Conservation (phyloP, 2,113 vertebrate species). For the Bolborhynchus lineola region DNA sequence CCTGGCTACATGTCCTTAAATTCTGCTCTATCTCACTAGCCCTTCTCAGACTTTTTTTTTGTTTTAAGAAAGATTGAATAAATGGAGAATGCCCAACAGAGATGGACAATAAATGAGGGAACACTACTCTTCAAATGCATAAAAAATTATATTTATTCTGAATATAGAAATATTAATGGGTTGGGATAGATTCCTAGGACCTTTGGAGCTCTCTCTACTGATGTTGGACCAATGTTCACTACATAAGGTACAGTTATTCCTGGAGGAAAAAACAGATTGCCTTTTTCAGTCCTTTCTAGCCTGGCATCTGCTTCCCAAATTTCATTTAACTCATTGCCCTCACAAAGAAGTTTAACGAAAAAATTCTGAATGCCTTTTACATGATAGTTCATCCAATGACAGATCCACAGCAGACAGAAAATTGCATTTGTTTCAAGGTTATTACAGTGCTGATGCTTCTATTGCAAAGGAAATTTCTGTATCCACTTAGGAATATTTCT, state of each 20-base stretch:
- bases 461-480: neutral
- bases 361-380: neutral
- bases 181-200: neutral
- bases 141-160: neutral
- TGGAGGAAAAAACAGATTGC: neutral
- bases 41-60: neutral
- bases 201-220: neutral
- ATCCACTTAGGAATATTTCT: neutral
- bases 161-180: neutral
- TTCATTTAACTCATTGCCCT: neutral
- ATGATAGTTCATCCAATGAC: neutral
- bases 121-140: neutral
- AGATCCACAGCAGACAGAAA: neutral
- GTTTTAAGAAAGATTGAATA: neutral
- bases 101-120: neutral
- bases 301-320: neutral
- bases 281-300: neutral
- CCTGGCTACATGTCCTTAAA: neutral
- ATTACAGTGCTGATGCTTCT: neutral
- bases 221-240: neutral
- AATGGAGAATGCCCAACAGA: neutral
- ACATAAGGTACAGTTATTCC: neutral
- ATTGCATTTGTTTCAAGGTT: neutral
- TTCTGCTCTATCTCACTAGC: neutral
- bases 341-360: neutral